phyloP scores from a whole-genome alignment of 1,140 invertebrate genomes.

The Battus philenor region DNA sequence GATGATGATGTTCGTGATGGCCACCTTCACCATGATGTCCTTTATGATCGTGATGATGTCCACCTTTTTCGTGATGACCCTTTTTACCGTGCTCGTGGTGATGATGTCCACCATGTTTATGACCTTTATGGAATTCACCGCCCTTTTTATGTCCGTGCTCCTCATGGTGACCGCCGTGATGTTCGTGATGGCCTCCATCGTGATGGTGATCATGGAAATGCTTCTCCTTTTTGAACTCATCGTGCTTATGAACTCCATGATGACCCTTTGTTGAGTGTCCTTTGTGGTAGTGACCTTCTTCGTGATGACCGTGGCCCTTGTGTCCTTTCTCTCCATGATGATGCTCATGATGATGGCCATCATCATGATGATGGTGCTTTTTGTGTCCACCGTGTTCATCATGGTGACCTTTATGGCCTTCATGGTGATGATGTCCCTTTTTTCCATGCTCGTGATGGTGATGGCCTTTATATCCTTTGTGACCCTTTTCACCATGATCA shows the following conservation, averaged over 20 bases:
- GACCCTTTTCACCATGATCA: slow-evolving; percentile 75
- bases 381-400: slow-evolving; percentile 84
- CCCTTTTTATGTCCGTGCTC: slow-evolving; percentile 82
- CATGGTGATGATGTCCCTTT: slow-evolving; percentile 84
- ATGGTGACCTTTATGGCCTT: slow-evolving; percentile 82
- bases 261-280: slow-evolving; percentile 86
- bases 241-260: slow-evolving; percentile 83
- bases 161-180: slow-evolving; percentile 80
- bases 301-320: slow-evolving; percentile 78
- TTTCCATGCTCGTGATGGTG: slow-evolving; percentile 82
- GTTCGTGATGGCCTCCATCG: slow-evolving; percentile 81
- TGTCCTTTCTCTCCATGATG: slow-evolving; percentile 81
- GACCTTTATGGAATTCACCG: slow-evolving; percentile 80
- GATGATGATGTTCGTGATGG: slow-evolving; percentile 77
- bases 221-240: slow-evolving; percentile 79
- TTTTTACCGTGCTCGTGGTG: slow-evolving; percentile 83
- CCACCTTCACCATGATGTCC: slow-evolving; percentile 75
- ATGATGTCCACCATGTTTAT: slow-evolving; percentile 80
- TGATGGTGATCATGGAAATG: slow-evolving; percentile 85
- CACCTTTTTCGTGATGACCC: slow-evolving; percentile 81
- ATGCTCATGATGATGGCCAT: slow-evolving; percentile 84
- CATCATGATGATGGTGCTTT: slow-evolving; percentile 84
- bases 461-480: slow-evolving; percentile 77
- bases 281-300: slow-evolving; percentile 81
- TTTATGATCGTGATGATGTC: slow-evolving; percentile 68